Base-by-base conservation (phyloP, 2,888 invertebrate genomes). In the Galerucella nymphaeae region DNA sequence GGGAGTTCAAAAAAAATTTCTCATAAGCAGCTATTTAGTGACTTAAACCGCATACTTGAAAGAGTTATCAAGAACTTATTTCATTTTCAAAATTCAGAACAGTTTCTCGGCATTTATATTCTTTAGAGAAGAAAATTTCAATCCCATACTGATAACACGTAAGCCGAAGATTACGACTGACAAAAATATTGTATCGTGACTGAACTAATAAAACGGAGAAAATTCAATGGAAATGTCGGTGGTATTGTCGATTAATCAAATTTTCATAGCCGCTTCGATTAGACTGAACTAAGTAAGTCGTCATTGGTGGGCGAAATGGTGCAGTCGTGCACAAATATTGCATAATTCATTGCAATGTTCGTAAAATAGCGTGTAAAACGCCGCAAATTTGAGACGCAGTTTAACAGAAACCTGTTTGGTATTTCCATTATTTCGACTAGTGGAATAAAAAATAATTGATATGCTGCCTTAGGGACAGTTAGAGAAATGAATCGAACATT, bases 211-310 rank as follows among this genome's bases (percentile, higher is more conserved):
- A 30, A 50, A 16, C 10, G 38, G n/a, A 16, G 41, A 38, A 61
- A 50, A 50, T 48, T 14, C 20, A 48, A 64, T 50, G 66, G 8
- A 55, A 66, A 66, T 42, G 41, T 42, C 42, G 20, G 16, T 20
- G 20, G 45, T 65, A 68, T 65, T 65, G 68, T 53, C 61, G 30
- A 72, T 72, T 72, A 72, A 72, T 72, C 69, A 72, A 72, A 68
- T 72, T 61, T 69, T 65, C 68, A 69, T 61, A 63, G 61, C 65
- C 65, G 45, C 65, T 72, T 64, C 59, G 69, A 62, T 59, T 59
- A 30, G 18, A 66, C 53, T 65, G 65, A 45, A 72, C 69, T 69
- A 66, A 72, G 64, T 66, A 61, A 72, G 65, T 59, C 65, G 61
- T 72, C 68, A 72, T 69, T 59, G 53, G 38, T 38, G 30, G 71